Conservation (phyloP, 2,888 invertebrate species). For the Acheta domesticus region DNA sequence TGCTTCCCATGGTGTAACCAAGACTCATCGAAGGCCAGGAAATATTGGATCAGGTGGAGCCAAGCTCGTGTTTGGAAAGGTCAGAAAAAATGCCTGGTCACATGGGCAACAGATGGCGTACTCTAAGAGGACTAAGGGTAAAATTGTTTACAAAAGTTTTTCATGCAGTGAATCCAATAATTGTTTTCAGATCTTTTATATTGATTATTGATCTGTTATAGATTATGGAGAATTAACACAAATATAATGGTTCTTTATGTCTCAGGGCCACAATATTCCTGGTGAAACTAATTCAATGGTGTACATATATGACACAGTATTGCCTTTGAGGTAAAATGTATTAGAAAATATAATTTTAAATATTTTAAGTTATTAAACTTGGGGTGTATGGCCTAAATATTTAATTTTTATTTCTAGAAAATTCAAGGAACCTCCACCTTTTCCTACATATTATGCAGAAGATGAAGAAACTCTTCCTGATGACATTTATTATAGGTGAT, state of each 20-base stretch:
- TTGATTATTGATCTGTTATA: slow-evolving; percentile 52
- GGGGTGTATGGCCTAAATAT: slow-evolving; percentile 1
- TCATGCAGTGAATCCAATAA: neutral
- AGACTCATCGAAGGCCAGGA: slow-evolving; percentile 87
- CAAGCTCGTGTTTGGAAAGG: slow-evolving; percentile 87
- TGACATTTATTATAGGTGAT: slow-evolving; percentile 71
- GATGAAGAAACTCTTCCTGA: slow-evolving; percentile 59
- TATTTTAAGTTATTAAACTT: no score
- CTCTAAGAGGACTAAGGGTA: slow-evolving; percentile 56
- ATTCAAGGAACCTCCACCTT: slow-evolving; percentile 52
- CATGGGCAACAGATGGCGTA: slow-evolving; percentile 75
- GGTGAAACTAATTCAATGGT: slow-evolving; percentile 78
- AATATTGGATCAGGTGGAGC: slow-evolving; percentile 85
- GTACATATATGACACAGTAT: slow-evolving; percentile 75
- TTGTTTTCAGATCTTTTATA: slow-evolving; percentile 20
- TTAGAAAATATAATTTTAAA: no score
- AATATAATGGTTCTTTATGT: slow-evolving; percentile 90
- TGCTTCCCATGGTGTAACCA: slow-evolving; percentile 88
- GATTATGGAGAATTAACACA: slow-evolving; percentile 89
- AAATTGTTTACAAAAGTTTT: slow-evolving; percentile 31
- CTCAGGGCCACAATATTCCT: slow-evolving; percentile 72
- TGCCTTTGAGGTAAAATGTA: slow-evolving; percentile 56
- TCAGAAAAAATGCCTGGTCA: slow-evolving; percentile 94
- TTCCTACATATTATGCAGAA: slow-evolving; percentile 73
- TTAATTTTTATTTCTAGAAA: slow-evolving; percentile 37